Conservation (phyloP, 2,113 vertebrate genomes). For the Aix galericulata region DNA sequence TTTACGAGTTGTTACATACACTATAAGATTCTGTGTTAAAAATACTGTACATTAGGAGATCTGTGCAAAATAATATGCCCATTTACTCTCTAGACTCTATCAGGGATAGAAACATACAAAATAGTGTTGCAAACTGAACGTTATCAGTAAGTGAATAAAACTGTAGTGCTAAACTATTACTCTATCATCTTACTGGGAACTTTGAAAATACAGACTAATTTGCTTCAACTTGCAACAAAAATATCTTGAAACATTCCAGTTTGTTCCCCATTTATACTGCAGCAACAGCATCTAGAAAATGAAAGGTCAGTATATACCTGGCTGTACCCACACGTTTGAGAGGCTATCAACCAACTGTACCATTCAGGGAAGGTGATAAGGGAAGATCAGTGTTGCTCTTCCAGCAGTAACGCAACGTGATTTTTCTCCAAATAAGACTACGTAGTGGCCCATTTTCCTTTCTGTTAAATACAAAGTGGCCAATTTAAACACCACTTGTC, state of each 20-base stretch:
- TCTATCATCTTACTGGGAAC: conserved; percentile 57
- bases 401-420: not conserved
- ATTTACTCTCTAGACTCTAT: conserved; percentile 59
- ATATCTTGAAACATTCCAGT: conserved; percentile 75
- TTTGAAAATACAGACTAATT: conserved; percentile 62
- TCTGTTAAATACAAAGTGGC: not conserved
- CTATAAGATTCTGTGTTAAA: conserved; percentile 65
- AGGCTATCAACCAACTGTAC: conserved; percentile 51
- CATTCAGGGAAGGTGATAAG: not conserved
- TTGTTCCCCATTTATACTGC: conserved; percentile 67
- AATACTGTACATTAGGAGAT: conserved; percentile 69
- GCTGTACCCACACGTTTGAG: not conserved
- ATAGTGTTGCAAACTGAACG: conserved; percentile 66
- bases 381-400: conserved; percentile 14
- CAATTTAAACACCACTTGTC: conserved; percentile 17
- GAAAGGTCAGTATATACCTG: not conserved
- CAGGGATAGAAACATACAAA: conserved; percentile 71
- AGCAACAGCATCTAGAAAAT: conserved; percentile 25
- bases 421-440: not conserved
- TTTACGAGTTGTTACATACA: conserved; percentile 36
- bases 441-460: not conserved
- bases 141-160: conserved; percentile 66
- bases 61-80: conserved; percentile 73
- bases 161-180: conserved; percentile 73
- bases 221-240: conserved; percentile 63